Percentiles rank a stretch among this genome's conserved stretches.
Conservation (phyloP, 2,888 invertebrate genomes). For the Drosophila mimica region DNA sequence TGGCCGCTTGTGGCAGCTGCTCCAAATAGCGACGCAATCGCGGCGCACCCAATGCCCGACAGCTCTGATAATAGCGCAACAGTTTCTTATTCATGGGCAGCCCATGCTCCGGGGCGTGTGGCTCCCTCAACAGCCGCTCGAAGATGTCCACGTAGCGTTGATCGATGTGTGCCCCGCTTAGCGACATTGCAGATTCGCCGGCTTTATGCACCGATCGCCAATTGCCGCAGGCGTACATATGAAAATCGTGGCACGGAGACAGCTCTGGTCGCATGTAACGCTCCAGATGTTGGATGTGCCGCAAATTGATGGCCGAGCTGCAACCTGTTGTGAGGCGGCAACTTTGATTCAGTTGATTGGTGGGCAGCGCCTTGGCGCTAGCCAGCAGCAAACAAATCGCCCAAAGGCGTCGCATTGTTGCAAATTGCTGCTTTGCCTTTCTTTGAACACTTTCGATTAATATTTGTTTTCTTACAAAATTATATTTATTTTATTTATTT, state of each 20-base stretch:
- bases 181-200: conserved; percentile 58
- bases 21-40: conserved; percentile 58
- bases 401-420: conserved; percentile 48
- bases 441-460: background rate
- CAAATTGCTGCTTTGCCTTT: background rate
- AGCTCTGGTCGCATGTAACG: conserved; percentile 59
- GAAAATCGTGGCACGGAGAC: conserved; percentile 75
- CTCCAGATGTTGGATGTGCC: conserved; percentile 61
- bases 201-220: conserved; percentile 61
- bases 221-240: conserved; percentile 75
- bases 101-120: conserved; percentile 24
- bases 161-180: conserved; percentile 66
- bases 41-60: conserved; percentile 39
- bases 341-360: conserved; percentile 56
- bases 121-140: conserved; percentile 34
- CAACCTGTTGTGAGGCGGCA: conserved; percentile 62
- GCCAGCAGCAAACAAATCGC: conserved; percentile 41
- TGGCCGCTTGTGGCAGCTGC: conserved; percentile 35
- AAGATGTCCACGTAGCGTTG: conserved; percentile 65
- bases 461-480: background rate
- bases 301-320: conserved; percentile 58
- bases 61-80: conserved; percentile 67
- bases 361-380: conserved; percentile 38
- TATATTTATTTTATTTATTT: background rate
- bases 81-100: conserved; percentile 63